These are phyloP conservation scores for Lophotriccus pileatus DNA, from an alignment of 2,797 vertebrate species.

Conservation along the genomic window DNA sequence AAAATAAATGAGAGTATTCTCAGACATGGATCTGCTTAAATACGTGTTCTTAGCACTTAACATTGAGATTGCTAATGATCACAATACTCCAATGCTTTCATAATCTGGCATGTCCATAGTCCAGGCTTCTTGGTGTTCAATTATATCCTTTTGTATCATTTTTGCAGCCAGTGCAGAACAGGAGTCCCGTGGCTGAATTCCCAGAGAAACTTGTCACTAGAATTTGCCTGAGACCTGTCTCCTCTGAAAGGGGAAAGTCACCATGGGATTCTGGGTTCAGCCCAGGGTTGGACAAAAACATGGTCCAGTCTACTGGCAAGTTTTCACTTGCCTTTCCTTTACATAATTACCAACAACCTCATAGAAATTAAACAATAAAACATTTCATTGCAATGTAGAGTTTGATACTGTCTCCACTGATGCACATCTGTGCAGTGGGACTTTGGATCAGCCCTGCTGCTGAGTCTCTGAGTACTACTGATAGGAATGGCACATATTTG, in stretches of 20 bases:
- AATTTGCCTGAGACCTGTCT: background rate
- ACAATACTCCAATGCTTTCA: background rate
- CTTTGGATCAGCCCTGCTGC: background rate
- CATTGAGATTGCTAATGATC: background rate
- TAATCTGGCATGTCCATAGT: background rate
- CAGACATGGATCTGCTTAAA: background rate
- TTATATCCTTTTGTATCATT: background rate
- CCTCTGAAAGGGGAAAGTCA: background rate
- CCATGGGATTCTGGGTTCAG: background rate
- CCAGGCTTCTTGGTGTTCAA: constrained; percentile 7
- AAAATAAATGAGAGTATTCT: background rate
- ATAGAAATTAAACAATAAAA: background rate
- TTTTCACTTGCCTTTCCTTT: background rate
- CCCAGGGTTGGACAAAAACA: background rate
- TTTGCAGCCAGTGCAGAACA: background rate
- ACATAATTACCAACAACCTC: background rate
- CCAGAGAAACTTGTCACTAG: background rate
- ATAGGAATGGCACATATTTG: background rate
- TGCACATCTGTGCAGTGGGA: background rate
- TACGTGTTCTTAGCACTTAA: background rate
- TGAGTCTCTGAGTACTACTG: background rate
- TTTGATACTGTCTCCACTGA: background rate
- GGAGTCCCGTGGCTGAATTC: background rate
- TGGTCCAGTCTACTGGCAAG: background rate
- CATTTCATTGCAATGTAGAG: rapidly evolving